A percentile compares a stretch with the other conserved stretches of the same genome.
These are phyloP conservation scores for Hafferia zeledoni DNA, from an alignment of 2,797 vertebrate genomes.

Conservation along the genomic window DNA sequence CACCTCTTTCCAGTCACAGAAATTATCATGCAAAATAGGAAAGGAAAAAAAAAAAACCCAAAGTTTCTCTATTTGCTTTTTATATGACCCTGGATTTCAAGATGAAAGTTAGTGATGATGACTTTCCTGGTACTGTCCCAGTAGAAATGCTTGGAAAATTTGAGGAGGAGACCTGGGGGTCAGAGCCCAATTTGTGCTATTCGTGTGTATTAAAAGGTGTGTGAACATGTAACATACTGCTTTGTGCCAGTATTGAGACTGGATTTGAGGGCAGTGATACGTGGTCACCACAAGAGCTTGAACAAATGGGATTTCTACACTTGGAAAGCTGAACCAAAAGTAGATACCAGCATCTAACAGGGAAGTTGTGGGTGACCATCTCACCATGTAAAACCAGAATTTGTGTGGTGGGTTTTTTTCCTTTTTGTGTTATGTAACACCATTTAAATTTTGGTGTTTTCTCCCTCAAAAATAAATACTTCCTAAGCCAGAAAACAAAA, in stretches of 20 bases:
- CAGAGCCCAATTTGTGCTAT: neutral
- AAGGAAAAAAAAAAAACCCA: too few species aligned
- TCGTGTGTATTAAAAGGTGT: neutral
- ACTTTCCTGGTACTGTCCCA: neutral
- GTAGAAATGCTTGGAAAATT: neutral
- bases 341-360: neutral
- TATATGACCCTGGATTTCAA: neutral
- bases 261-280: neutral
- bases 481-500: neutral
- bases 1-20: neutral
- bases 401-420: neutral
- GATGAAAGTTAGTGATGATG: neutral
- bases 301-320: neutral
- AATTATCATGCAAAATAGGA: neutral
- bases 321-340: neutral
- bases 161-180: neutral
- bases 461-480: neutral
- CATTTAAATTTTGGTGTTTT: neutral
- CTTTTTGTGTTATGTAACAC: neutral
- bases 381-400: neutral
- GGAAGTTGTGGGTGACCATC: neutral
- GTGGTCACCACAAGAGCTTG: neutral
- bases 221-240: neutral
- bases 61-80: neutral
- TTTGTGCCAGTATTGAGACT: neutral